Conservation (phyloP, 2,888 invertebrate species). For the Galeruca laticollis region DNA sequence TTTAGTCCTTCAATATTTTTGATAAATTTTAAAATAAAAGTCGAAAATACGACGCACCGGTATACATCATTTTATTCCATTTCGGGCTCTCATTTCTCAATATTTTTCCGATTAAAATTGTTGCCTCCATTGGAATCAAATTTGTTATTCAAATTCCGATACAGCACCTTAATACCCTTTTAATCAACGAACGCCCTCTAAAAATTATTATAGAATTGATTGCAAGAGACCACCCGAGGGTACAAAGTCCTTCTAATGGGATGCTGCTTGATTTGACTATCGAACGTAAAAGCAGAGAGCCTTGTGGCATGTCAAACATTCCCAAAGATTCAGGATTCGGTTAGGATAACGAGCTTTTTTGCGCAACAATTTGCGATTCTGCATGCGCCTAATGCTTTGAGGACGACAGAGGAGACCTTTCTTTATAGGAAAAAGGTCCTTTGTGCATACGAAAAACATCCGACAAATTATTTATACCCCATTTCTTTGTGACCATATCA, state of each 20-base stretch:
- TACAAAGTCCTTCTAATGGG: constrained; percentile 33
- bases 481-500: constrained; percentile 44
- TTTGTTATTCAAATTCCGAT: constrained; percentile 31
- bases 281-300: constrained; percentile 39
- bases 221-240: constrained; percentile 36
- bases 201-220: constrained; percentile 34
- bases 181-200: constrained; percentile 26
- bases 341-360: constrained; percentile 50
- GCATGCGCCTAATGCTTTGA: constrained; percentile 44
- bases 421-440: constrained; percentile 35
- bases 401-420: constrained; percentile 36
- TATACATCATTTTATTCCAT: background rate
- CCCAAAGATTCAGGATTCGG: constrained; percentile 37
- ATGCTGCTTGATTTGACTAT: constrained; percentile 38
- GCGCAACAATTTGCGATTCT: constrained; percentile 44
- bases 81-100: constrained; percentile 1
- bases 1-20: background rate
- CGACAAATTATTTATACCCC: constrained; percentile 48
- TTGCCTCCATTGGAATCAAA: constrained; percentile 6
- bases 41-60: background rate
- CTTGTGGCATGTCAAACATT: constrained; percentile 43
- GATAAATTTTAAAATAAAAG: background rate
- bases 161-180: constrained; percentile 16
- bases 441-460: constrained; percentile 44
- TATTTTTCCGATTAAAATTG: background rate